Percentiles rank a stretch among this genome's conserved stretches.
Evolutionary conservation across 2,888 invertebrate species (phyloP).

Genomic region (Ernsta delagoae): DNA sequence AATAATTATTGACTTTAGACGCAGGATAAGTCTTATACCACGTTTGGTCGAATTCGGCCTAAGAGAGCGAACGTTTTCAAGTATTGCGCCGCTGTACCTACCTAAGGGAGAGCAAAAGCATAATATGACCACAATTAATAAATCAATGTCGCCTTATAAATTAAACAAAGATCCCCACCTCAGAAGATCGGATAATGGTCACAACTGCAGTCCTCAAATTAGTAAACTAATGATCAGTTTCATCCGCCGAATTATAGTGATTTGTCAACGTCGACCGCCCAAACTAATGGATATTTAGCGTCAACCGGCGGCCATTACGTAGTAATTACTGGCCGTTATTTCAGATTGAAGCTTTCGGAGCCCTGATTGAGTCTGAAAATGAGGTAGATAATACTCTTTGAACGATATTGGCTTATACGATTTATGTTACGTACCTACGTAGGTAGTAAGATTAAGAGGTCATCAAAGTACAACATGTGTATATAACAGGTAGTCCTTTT

Average conservation of each 20-base stretch:
- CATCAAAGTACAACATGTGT: no score
- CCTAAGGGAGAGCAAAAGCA: no score
- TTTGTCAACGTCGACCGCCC: slow-evolving; percentile 68
- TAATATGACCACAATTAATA: no score
- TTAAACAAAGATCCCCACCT: no score
- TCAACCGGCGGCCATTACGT: slow-evolving; percentile 62
- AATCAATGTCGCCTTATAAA: no score
- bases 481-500: no score
- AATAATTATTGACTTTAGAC: no score
- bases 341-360: slow-evolving; percentile 32
- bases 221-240: slow-evolving; percentile 30
- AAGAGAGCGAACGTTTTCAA: no score
- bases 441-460: background rate
- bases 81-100: no score
- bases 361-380: slow-evolving; percentile 4
- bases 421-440: no score
- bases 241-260: slow-evolving; percentile 50
- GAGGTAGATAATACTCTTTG: background rate
- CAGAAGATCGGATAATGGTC: background rate
- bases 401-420: background rate
- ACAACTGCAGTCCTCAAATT: slow-evolving; percentile 17
- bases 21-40: no score
- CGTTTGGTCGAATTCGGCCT: no score
- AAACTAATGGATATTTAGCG: slow-evolving; percentile 75
- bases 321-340: slow-evolving; percentile 68